Evolutionary conservation across 2,113 vertebrate genomes (phyloP).

Genomic region (Dissostichus mawsoni): DNA sequence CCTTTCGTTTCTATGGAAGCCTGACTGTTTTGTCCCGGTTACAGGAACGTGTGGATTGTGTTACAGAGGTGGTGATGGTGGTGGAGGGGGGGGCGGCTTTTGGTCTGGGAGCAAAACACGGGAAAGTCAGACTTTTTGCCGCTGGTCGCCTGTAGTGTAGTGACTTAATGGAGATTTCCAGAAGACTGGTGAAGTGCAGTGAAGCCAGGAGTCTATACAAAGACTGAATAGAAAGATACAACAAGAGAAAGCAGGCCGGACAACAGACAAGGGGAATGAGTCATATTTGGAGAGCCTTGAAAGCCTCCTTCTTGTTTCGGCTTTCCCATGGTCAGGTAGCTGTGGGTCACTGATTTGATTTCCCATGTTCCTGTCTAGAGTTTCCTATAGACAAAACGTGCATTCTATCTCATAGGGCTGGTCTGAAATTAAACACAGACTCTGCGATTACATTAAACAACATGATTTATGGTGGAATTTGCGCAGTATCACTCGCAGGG

Average conservation of each 20-base stretch:
- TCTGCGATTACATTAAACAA: slow-evolving; percentile 29
- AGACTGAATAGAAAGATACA: slow-evolving; percentile 37
- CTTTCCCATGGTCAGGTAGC: slow-evolving; percentile 63
- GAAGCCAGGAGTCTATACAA: slow-evolving; percentile 38
- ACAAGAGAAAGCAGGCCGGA: slow-evolving; percentile 23
- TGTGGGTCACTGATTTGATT: slow-evolving; percentile 54
- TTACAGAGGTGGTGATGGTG: slow-evolving; percentile 66
- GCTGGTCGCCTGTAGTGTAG: slow-evolving; percentile 70
- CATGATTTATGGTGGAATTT: slow-evolving; percentile 36
- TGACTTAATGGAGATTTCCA: slow-evolving; percentile 79
- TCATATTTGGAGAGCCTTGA: slow-evolving; percentile 64
- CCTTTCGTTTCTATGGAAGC: slow-evolving; percentile 80
- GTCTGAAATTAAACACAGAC: slow-evolving; percentile 42
- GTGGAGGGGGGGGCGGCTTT: slow-evolving; percentile 9
- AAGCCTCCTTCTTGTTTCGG: slow-evolving; percentile 31
- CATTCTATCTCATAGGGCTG: slow-evolving; percentile 29
- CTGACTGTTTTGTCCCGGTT: slow-evolving; percentile 75
- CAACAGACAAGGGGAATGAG: slow-evolving; percentile 52
- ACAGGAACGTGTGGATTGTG: slow-evolving; percentile 82
- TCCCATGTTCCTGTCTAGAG: slow-evolving; percentile 56
- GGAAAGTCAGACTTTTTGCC: slow-evolving; percentile 58
- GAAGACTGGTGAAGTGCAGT: slow-evolving; percentile 51
- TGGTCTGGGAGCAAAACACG: slow-evolving; percentile 42
- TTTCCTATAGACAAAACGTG: slow-evolving; percentile 60
- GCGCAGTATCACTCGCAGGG: slow-evolving; percentile 35